Conservation (phyloP, 2,888 invertebrate genomes). For the Heliconius sara region DNA sequence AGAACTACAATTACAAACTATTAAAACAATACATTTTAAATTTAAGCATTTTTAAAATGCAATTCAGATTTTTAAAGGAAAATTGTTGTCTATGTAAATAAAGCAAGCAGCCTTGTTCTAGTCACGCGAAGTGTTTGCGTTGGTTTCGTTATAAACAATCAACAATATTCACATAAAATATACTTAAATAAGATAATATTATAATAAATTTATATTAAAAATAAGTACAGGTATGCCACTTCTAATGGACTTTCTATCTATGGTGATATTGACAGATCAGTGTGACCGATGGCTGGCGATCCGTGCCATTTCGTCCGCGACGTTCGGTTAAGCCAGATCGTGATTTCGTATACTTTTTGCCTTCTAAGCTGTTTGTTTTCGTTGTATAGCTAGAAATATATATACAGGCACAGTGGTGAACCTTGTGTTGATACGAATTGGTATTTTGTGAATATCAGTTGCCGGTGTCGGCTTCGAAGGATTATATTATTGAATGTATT, state of each 20-base stretch:
- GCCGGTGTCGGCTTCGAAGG: neutral
- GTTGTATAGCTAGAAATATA: neutral
- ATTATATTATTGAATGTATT: neutral
- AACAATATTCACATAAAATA: neutral
- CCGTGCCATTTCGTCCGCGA: constrained; percentile 64
- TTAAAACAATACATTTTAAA: neutral
- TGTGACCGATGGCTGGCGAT: constrained; percentile 61
- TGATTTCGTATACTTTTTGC: constrained; percentile 22
- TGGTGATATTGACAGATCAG: constrained; percentile 46
- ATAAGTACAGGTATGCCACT: neutral
- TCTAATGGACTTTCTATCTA: constrained; percentile 7
- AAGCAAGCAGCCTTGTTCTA: constrained; percentile 11
- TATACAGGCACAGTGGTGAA: constrained; percentile 7
- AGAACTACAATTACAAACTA: neutral
- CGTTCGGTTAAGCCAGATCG: constrained; percentile 47
- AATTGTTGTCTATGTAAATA: constrained; percentile 4
- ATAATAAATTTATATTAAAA: neutral
- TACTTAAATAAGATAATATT: neutral
- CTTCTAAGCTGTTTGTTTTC: neutral
- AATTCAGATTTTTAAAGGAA: neutral
- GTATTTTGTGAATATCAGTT: constrained; percentile 6
- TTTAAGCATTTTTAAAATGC: neutral
- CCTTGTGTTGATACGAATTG: constrained; percentile 28
- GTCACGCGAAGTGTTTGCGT: neutral
- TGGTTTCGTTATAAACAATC: neutral